Evolutionary conservation across 1,140 invertebrate genomes (phyloP).

Genomic region (Lutraria rhynchaena): DNA sequence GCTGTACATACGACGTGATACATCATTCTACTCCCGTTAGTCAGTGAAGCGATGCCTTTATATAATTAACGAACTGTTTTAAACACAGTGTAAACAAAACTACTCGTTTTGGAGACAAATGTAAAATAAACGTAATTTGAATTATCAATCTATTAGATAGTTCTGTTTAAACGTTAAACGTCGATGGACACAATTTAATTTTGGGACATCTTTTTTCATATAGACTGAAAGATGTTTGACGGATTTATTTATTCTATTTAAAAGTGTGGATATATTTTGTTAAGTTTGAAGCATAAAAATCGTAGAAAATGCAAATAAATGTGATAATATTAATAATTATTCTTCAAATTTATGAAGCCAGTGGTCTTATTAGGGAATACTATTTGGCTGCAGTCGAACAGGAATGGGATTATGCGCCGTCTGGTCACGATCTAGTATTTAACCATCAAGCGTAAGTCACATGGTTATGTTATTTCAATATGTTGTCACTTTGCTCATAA

Average conservation of each 20-base stretch:
- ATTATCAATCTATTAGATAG: too few relatives aligned
- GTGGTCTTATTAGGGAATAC: conserved; percentile 55
- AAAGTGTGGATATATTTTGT: not conserved
- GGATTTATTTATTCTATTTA: not conserved
- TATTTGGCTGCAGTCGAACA: conserved; percentile 73
- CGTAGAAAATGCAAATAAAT: not conserved
- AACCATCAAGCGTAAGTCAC: conserved; percentile 61
- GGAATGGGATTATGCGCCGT: conserved; percentile 74
- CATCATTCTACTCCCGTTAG: not conserved
- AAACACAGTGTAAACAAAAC: conserved; percentile 8
- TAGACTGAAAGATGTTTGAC: not conserved
- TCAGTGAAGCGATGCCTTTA: conserved; percentile 7
- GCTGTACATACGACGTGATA: conserved; percentile 18
- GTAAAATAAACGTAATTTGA: too few relatives aligned
- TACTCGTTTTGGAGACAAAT: not conserved
- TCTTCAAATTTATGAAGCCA: not conserved
- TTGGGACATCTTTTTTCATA: not conserved
- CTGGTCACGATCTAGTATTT: conserved; percentile 49
- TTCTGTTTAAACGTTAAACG: too few relatives aligned
- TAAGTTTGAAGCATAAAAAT: not conserved
- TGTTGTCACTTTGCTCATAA: too few relatives aligned
- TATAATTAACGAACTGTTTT: conserved; percentile 8
- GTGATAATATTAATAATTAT: not conserved
- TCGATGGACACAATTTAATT: not conserved
- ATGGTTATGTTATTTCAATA: too few relatives aligned